Percentiles rank a stretch among this genome's conserved stretches.
Conservation (phyloP, 2,113 vertebrate genomes). For the Seriola aureovittata region DNA sequence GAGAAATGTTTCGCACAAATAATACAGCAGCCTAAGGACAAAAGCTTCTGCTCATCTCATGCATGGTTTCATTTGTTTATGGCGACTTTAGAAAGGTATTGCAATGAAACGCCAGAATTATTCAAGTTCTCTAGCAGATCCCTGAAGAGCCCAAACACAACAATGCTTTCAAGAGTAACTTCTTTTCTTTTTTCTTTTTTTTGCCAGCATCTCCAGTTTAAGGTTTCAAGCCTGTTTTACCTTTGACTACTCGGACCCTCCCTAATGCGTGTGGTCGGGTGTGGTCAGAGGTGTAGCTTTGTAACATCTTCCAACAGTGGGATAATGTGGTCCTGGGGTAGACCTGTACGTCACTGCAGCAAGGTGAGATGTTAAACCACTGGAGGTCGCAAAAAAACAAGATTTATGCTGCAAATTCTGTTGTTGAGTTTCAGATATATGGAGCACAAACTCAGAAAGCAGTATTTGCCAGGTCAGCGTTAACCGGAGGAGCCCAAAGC, state of each 20-base stretch:
- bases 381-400: not conserved
- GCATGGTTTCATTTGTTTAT: not conserved
- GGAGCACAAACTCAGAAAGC: not conserved
- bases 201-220: too few relatives aligned
- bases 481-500: not conserved
- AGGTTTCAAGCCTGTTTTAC: not conserved
- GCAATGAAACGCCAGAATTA: not conserved
- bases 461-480: not conserved
- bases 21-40: not conserved
- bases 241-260: not conserved
- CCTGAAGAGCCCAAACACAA: not conserved
- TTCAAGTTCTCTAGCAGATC: not conserved
- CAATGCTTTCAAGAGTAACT: not conserved
- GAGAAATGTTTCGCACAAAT: constrained; percentile 1
- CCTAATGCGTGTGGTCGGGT: not conserved
- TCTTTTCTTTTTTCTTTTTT: not conserved
- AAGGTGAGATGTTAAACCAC: not conserved
- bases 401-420: not conserved
- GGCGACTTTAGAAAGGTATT: not conserved
- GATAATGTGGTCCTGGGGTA: not conserved
- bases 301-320: not conserved
- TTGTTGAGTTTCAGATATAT: too few relatives aligned
- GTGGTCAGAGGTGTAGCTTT: not conserved
- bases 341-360: not conserved
- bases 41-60: not conserved